Base-by-base conservation (phyloP, 1,140 invertebrate genomes). In the Lordiphosa stackelbergi region DNA sequence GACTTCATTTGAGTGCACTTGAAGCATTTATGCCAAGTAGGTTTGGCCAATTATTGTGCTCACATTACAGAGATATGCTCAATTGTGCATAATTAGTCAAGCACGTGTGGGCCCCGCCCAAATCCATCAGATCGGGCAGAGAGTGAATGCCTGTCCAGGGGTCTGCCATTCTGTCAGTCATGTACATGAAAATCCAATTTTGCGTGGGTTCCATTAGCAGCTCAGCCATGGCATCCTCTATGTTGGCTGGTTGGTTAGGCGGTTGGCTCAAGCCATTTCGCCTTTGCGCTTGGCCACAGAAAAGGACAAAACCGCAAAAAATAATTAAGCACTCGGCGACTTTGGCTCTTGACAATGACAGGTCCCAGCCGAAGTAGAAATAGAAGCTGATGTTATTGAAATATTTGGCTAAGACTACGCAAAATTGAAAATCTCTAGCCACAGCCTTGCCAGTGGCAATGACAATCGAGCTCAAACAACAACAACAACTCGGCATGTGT, bases 181-280 rank as follows among this genome's bases (percentile, higher is more conserved):
- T 77, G 57, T 83, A 83, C 77, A 81, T 77, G 77, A 75, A 83
- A 81, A 81, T 81, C 77, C 77, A 81, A 81, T 81, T 83, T 81
- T 57, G 69, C 77, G 42, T 75, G 43, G 64, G 64, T 83, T 81
- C 83, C 77, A 81, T 81, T 81, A 81, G 77, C 77, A 83, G 68
- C 46, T 60, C 28, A 24, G 16, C 37, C 35, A 31, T 22, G 28
- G 34, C 36, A 40, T 40, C 53, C 31, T 43, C 42, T 53, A 22
- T 22, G 43, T 56, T 43, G 36, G 49, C 35, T 47, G 65, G 28
- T 31, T 31, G 28, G 28, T 31, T 31, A 2, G 12, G 34, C 41
- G 45, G 41, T 48, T 59, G 72, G 66, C 69, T 71, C 69, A 83
- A 83, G 77, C 77, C 58, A 81, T 75, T 74, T 66, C 16, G 42